Percentiles rank a stretch among this genome's conserved stretches.
These are phyloP conservation scores for Oryzias sinensis DNA, from an alignment of 2,797 vertebrate genomes.

Conservation along the genomic window DNA sequence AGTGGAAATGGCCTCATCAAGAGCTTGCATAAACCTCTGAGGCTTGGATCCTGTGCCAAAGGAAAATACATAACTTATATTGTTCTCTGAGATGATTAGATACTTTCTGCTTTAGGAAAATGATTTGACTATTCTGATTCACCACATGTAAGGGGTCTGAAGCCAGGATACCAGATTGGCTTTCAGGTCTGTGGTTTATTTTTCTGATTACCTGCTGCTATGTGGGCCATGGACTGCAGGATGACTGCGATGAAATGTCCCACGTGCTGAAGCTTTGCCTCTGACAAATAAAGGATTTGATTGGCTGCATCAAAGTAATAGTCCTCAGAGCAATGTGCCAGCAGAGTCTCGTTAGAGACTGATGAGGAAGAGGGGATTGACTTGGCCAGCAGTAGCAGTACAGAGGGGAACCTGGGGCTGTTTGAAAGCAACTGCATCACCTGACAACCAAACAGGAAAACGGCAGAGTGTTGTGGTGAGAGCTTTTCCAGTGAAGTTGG, in stretches of 20 bases:
- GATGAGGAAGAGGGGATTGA: slow-evolving; percentile 62
- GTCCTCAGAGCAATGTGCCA: slow-evolving; percentile 68
- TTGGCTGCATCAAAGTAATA: slow-evolving; percentile 81
- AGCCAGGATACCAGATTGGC: slow-evolving; percentile 13
- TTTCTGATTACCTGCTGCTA: slow-evolving; percentile 75
- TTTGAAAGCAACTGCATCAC: slow-evolving; percentile 72
- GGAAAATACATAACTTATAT: slow-evolving; percentile 9
- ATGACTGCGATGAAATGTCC: slow-evolving; percentile 79
- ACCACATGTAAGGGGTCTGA: slow-evolving; percentile 4
- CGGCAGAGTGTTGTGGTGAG: slow-evolving; percentile 75
- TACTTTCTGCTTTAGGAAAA: slow-evolving; percentile 24
- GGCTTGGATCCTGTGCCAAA: slow-evolving; percentile 57
- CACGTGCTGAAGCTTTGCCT: slow-evolving; percentile 74
- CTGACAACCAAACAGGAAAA: slow-evolving; percentile 83
- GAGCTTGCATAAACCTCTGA: slow-evolving; percentile 64
- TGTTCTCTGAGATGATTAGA: slow-evolving; percentile 37
- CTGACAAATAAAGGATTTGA: slow-evolving; percentile 81
- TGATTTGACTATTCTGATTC: slow-evolving; percentile 15
- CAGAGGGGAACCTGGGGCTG: slow-evolving; percentile 64
- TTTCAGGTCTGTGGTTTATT: slow-evolving; percentile 10
- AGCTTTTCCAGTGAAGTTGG: slow-evolving; percentile 77
- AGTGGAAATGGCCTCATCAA: slow-evolving; percentile 75
- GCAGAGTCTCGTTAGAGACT: slow-evolving; percentile 37
- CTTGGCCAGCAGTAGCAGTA: slow-evolving; percentile 78
- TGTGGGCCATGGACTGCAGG: slow-evolving; percentile 79